Percentiles rank a stretch among this genome's conserved stretches.
Evolutionary conservation across 2,113 vertebrate species (phyloP).

Genomic region (Hippocampus barbouri): DNA sequence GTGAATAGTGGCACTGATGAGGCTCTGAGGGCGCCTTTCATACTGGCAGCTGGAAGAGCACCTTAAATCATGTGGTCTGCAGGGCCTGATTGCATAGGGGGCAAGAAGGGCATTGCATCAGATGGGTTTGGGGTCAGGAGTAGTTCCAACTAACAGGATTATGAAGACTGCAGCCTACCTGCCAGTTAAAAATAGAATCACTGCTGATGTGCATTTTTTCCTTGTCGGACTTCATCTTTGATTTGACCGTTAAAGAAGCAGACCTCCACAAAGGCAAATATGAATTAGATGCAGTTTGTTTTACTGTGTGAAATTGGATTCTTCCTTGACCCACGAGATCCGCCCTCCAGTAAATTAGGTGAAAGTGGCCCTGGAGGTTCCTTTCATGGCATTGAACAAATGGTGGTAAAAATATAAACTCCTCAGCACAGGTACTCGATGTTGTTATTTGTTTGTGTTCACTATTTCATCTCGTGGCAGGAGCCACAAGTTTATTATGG

Average conservation of each 20-base stretch:
- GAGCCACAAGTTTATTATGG: background rate
- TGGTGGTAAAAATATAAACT: background rate
- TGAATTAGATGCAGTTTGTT: background rate
- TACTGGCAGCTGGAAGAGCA: constrained; percentile 34
- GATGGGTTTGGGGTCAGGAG: constrained; percentile 29
- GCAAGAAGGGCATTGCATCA: constrained; percentile 28
- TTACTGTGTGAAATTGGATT: background rate
- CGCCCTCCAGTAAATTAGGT: background rate
- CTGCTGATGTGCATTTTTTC: constrained; percentile 14
- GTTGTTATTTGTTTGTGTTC: background rate
- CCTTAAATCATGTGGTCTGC: constrained; percentile 47
- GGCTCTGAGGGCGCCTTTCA: constrained; percentile 34
- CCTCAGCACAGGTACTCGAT: background rate
- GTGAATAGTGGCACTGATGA: constrained; percentile 48
- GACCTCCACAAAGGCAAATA: background rate
- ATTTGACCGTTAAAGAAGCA: background rate
- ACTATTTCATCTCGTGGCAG: background rate
- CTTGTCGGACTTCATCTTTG: constrained; percentile 20
- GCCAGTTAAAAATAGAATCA: constrained; percentile 46
- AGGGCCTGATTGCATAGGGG: constrained; percentile 48
- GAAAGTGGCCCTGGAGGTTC: background rate
- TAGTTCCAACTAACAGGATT: constrained; percentile 46
- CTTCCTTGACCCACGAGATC: background rate
- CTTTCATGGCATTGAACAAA: constrained; percentile 6
- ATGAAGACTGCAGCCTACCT: constrained; percentile 53